These are phyloP conservation scores for Marasmarcha lunaedactyla DNA, from an alignment of 2,888 invertebrate genomes.

Conservation along the genomic window DNA sequence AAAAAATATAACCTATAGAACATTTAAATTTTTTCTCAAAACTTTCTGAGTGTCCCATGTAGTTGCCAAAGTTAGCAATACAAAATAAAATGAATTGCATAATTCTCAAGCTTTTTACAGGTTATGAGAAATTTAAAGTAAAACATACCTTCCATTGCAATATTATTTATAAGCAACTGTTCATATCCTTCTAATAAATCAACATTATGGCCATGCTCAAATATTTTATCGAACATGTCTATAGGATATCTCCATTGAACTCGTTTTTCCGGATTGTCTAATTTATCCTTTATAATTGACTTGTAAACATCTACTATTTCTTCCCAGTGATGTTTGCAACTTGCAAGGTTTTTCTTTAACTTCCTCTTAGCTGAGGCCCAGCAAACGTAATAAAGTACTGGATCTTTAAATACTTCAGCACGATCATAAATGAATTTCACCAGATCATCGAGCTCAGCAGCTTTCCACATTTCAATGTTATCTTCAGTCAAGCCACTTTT, in stretches of 20 bases:
- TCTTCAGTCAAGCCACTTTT: slow-evolving; percentile 8
- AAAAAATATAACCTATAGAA: too few species aligned
- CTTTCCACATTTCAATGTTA: slow-evolving; percentile 25
- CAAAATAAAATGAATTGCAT: too few species aligned
- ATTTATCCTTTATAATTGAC: slow-evolving; percentile 44
- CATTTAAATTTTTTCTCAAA: too few species aligned
- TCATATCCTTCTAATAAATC: slow-evolving; percentile 38
- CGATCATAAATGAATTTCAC: slow-evolving; percentile 47
- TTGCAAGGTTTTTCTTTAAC: slow-evolving; percentile 22
- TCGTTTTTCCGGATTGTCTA: slow-evolving; percentile 48
- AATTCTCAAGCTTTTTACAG: too few species aligned
- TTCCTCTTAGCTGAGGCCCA: slow-evolving; percentile 37
- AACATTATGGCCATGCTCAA: slow-evolving; percentile 55
- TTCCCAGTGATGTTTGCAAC: slow-evolving; percentile 42
- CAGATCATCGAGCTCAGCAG: slow-evolving; percentile 32
- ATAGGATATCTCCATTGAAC: slow-evolving; percentile 56
- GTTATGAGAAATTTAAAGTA: too few species aligned
- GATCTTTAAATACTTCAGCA: slow-evolving; percentile 45
- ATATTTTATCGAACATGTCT: slow-evolving; percentile 54
- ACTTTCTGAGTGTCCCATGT: too few species aligned
- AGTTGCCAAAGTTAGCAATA: too few species aligned
- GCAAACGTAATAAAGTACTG: slow-evolving; percentile 44
- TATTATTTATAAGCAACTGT: not conserved
- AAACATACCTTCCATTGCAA: not conserved
- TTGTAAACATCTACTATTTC: slow-evolving; percentile 38